phyloP scores from a whole-genome alignment of 2,797 vertebrate genomes.

The Siniperca obscura region DNA sequence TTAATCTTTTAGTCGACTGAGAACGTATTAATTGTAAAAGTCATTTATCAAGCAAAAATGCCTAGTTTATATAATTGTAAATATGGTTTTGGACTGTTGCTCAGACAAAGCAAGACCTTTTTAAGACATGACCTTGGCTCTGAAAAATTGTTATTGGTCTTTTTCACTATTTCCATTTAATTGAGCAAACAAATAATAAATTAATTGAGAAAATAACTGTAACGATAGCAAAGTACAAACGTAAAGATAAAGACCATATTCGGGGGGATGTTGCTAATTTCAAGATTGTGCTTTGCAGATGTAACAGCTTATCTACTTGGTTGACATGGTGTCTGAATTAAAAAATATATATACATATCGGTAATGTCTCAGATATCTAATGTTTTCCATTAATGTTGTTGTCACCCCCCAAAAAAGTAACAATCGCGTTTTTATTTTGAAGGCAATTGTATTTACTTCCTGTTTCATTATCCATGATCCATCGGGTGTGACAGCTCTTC shows the following conservation, averaged over 20 bases:
- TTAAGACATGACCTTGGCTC: not conserved
- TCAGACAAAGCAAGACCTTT: not conserved
- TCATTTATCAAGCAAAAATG: not conserved
- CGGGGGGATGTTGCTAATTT: not conserved
- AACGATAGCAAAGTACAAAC: not conserved
- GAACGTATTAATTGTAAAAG: not conserved
- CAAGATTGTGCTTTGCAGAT: not conserved
- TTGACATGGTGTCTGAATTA: not conserved
- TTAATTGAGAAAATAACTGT: not conserved
- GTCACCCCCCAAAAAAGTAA: not conserved
- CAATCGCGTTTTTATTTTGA: slow-evolving; percentile 45
- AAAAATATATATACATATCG: not conserved
- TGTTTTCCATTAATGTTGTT: not conserved
- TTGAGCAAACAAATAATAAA: not conserved
- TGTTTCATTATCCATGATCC: not conserved
- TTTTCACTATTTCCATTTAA: not conserved
- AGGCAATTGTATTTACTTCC: not conserved
- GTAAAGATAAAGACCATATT: not conserved
- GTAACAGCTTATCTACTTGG: not conserved
- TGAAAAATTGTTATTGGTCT: not conserved
- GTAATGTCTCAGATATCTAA: not conserved
- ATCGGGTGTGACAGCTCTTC: not conserved
- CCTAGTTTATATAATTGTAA: not conserved
- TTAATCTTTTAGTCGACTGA: not conserved
- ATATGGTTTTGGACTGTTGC: not conserved